Evolutionary conservation across 37 sponge, comb jelly and placozoan genomes (phyloP), one percentile per base, ranked within the genome.

Genomic region (Eunapius fragilis): DNA sequence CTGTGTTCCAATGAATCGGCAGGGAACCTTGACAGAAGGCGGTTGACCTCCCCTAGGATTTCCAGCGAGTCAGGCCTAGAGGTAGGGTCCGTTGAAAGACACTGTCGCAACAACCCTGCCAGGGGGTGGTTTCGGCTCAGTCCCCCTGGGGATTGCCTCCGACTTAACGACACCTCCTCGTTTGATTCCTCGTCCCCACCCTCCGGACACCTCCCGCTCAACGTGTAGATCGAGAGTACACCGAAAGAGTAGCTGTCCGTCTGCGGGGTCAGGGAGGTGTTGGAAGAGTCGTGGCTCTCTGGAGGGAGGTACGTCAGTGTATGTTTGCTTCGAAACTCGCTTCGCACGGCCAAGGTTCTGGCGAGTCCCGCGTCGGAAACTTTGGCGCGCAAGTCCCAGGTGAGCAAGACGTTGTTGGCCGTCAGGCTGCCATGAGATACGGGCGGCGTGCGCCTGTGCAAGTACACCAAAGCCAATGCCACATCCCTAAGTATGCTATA

Each of bases 241-340:
- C 89, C 89, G 33, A 74, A 84, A 0, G 79, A 79, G 70, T 71
- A 89, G 70, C 78, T 67, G 76, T 89, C 89, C 31, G 74, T 48
- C 45, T 89, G 84, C 73, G 45, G 76, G 35, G 50, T 78, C 13
- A 45, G 47, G 68, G 50, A 6, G 34, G 36, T 31, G 70, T 35
- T 37, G 48, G 38, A 10, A 48, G 79, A 4, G 72, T 33, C 27
- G 0, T 80, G 70, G 14, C 67, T 17, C 69, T 84, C 85, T 22
- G 89, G 85, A 13, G 89, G 78, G 11, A 89, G 28, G 75, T 89
- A 82, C 6, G 80, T 85, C 25, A 68, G 12, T 3, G 89, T 70
- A 5, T 68, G 26, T 28, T 45, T 68, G 27, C 58, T 50, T 45
- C 75, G 82, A 17, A 34, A 35, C 25, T 25, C 74, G 12, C 38